Percentiles rank a stretch among this genome's conserved stretches.
These are phyloP conservation scores for Myiotriccus ornatus DNA, from an alignment of 2,797 vertebrate genomes.

Conservation along the genomic window DNA sequence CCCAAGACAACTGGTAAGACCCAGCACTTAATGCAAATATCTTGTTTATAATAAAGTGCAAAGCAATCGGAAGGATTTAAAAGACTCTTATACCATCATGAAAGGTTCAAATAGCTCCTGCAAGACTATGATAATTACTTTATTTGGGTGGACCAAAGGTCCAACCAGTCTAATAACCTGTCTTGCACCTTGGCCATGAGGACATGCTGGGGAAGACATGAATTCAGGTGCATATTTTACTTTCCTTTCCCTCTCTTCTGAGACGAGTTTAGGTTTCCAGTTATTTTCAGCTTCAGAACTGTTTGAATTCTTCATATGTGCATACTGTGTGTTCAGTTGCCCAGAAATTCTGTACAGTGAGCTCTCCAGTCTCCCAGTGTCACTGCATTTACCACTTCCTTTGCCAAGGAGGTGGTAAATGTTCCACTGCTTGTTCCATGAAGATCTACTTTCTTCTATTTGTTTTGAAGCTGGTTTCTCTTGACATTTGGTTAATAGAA, in stretches of 20 bases:
- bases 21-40: neutral
- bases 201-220: neutral
- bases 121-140: neutral
- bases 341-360: neutral
- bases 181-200: neutral
- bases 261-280: neutral
- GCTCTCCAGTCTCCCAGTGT: neutral
- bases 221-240: neutral
- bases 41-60: neutral
- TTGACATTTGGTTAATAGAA: neutral
- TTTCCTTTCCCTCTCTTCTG: neutral
- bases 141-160: neutral
- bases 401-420: too few relatives aligned
- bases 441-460: neutral
- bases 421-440: neutral
- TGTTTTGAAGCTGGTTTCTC: neutral
- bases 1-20: fast-evolving
- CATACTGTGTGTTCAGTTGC: neutral
- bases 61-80: neutral
- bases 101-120: neutral
- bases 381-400: neutral
- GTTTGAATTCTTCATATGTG: neutral
- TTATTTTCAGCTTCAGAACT: neutral
- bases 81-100: neutral
- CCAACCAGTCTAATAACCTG: neutral